These are phyloP conservation scores for Malurus elegans DNA, from an alignment of 2,113 vertebrate species.

Conservation along the genomic window DNA sequence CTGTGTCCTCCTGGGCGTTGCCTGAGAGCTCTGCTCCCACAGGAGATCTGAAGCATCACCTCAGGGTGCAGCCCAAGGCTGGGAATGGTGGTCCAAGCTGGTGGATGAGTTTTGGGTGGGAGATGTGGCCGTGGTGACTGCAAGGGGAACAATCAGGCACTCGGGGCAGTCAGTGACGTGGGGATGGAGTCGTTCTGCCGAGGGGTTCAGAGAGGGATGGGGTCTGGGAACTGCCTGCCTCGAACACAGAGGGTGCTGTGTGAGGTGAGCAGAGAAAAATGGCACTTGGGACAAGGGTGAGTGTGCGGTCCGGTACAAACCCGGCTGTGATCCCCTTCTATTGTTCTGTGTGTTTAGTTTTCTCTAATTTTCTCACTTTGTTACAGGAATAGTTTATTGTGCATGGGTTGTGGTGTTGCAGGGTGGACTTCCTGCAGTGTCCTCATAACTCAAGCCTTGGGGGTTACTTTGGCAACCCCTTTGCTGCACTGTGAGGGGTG, in stretches of 20 bases:
- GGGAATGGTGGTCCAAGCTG: rapidly evolving
- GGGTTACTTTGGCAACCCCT: neutral
- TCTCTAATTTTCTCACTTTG: neutral
- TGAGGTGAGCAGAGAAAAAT: neutral
- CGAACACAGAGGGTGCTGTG: rapidly evolving
- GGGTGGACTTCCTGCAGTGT: neutral
- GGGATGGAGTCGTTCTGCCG: neutral
- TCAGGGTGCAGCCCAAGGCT: neutral
- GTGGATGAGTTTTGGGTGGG: neutral
- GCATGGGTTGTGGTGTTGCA: rapidly evolving
- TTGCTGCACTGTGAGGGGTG: neutral
- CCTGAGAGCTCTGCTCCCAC: neutral
- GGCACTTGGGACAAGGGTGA: too few relatives aligned
- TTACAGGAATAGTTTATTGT: neutral
- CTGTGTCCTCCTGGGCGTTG: rapidly evolving
- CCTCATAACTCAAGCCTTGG: rapidly evolving
- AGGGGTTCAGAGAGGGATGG: rapidly evolving
- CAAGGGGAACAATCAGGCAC: neutral
- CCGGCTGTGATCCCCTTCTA: rapidly evolving
- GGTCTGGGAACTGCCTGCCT: neutral
- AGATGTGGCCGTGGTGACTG: rapidly evolving
- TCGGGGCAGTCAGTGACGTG: rapidly evolving
- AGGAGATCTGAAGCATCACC: rapidly evolving
- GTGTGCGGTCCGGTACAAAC: neutral
- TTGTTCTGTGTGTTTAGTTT: neutral